Conservation (phyloP, 2,113 vertebrate species). For the Pristiophorus japonicus region DNA sequence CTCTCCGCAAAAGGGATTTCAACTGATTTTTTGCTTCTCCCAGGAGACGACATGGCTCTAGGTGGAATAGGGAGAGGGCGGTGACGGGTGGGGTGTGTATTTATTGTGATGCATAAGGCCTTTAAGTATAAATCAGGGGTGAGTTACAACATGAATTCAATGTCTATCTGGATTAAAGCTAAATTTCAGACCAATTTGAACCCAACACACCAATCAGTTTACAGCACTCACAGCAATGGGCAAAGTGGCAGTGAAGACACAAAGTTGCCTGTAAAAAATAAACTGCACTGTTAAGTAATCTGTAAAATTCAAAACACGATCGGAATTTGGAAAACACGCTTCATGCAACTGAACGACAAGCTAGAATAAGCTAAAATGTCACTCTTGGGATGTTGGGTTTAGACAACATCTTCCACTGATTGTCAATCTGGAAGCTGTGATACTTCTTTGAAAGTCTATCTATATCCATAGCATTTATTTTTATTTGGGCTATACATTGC, state of each 20-base stretch:
- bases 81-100: background rate
- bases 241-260: background rate
- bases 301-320: background rate
- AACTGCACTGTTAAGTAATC: background rate
- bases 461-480: background rate
- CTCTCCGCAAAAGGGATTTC: background rate
- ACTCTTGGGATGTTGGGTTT: background rate
- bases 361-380: background rate
- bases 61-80: no score
- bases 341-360: background rate
- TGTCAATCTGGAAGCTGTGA: background rate
- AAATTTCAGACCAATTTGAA: background rate
- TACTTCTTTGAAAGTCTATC: background rate
- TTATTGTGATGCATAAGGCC: background rate
- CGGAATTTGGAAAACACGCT: background rate
- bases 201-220: background rate
- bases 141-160: background rate
- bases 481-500: background rate
- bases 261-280: background rate
- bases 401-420: background rate
- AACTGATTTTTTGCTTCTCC: background rate
- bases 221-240: background rate
- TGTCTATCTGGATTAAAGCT: background rate
- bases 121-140: background rate
- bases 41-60: background rate